Evolutionary conservation across 2,888 invertebrate species (phyloP), one percentile per base, ranked within the genome.

Genomic region (Tuta absoluta): DNA sequence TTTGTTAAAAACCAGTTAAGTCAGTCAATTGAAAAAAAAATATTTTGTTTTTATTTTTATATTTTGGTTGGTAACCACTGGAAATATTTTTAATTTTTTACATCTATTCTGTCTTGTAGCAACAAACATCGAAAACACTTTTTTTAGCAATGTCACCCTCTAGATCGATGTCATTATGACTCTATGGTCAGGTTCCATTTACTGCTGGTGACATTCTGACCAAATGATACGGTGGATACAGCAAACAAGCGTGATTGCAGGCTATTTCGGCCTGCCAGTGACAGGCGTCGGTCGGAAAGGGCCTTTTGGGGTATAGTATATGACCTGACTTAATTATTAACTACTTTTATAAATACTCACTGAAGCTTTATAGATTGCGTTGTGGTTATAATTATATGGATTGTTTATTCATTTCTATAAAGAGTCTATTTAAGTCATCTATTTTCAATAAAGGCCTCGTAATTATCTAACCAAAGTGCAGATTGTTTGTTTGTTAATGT

Each of bases 191-290:
- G 17, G 28, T 24, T 56, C 24, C 56, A 56, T 56, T 33, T 33
- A 56, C 56, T 56, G 56, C 17, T n/a, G 24, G 56, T 33, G 28
- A 33, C 56, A 56, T 56, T 56, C 28, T 33, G 56, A 56, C 56
- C 33, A 56, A 56, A 56, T 17, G 19, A 33, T 24, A 21, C 23
- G 24, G 21, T 51, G 51, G 51, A 21, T 23, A 28, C 56, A 12
- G 56, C 56, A 56, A 56, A 56, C 28, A 17, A 24, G 14, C n/a
- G 24, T 53, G 53, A 56, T 56, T 56, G 56, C 14, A 24, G 51
- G 56, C 28, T 24, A n/a, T 56, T 56, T 56, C 23, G 14, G 56
- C 24, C 28, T 56, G 24, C 23, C 28, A 11, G n/a, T n/a, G 56
- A n/a, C 56, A 56, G 28, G 24, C 24, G 28, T 56, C 56, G n/a